Evolutionary conservation across 2,888 invertebrate species (phyloP).

Genomic region (Cosmia trapezina): DNA sequence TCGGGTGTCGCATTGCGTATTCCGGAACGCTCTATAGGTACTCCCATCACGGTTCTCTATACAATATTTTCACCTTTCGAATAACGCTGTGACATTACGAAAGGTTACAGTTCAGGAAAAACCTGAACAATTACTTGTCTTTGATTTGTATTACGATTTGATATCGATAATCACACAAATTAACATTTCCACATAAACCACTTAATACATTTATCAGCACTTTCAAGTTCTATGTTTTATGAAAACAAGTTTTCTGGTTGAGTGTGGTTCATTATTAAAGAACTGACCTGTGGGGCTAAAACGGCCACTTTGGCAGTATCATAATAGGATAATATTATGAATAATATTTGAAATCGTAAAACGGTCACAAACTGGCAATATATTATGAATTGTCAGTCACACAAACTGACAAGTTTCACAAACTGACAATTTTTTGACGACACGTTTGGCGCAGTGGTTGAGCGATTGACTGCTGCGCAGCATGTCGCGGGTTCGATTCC

Average conservation of each 20-base stretch:
- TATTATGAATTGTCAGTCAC: no score
- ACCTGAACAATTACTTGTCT: background rate
- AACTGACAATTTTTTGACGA: no score
- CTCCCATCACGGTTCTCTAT: conserved; percentile 9
- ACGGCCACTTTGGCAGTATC: no score
- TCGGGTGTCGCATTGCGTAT: conserved; percentile 63
- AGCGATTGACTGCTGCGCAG: no score
- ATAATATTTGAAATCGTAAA: no score
- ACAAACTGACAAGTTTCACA: no score
- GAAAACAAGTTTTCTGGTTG: background rate
- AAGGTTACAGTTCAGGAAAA: conserved; percentile 51
- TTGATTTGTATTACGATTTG: conserved; percentile 17
- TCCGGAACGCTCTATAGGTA: conserved; percentile 20
- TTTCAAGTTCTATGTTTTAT: background rate
- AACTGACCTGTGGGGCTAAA: no score
- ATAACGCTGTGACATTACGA: conserved; percentile 49
- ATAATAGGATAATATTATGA: no score
- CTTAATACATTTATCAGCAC: background rate
- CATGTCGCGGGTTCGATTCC: no score
- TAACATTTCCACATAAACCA: conserved; percentile 16
- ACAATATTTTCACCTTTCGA: conserved; percentile 54
- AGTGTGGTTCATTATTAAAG: background rate
- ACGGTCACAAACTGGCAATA: no score
- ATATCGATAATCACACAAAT: background rate
- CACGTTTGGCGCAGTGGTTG: no score